Evolutionary conservation across 2,888 invertebrate genomes (phyloP).

Genomic region (Chloroclystis v-ata): DNA sequence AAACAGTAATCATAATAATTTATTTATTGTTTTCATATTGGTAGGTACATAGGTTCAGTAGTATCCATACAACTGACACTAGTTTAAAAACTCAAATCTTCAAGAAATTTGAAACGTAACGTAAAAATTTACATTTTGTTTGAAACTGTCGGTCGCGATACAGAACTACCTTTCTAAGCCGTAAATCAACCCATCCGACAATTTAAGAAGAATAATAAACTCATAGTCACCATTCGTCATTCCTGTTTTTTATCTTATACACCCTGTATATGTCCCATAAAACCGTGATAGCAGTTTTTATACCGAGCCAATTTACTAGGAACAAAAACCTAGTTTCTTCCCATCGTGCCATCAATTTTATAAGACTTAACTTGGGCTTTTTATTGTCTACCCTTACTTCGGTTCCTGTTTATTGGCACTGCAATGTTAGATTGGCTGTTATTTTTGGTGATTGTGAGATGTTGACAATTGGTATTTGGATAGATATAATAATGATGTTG

Average conservation of each 20-base stretch:
- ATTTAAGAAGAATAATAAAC: conserved; percentile 13
- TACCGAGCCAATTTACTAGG: conserved; percentile 31
- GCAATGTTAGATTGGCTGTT: conserved; percentile 20
- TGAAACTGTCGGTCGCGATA: no score
- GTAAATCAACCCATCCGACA: not conserved
- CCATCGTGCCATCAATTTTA: conserved; percentile 29
- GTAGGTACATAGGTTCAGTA: no score
- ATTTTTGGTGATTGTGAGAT: conserved; percentile 11
- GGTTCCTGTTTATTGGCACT: conserved; percentile 18
- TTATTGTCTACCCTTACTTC: conserved; percentile 16
- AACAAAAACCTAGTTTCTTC: conserved; percentile 29
- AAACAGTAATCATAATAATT: no score
- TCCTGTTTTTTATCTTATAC: conserved; percentile 26
- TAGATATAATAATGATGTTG: no score
- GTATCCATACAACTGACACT: no score
- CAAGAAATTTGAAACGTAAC: no score
- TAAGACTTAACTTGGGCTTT: conserved; percentile 19
- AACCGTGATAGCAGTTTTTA: conserved; percentile 28
- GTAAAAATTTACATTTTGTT: no score
- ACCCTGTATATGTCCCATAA: conserved; percentile 19
- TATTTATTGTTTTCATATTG: no score
- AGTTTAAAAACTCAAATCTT: no score
- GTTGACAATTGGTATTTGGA: conserved; percentile 8
- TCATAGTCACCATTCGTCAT: conserved; percentile 14
- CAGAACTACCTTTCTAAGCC: no score